Conservation (phyloP, 2,797 vertebrate genomes). For the Cheirogaleus major region DNA sequence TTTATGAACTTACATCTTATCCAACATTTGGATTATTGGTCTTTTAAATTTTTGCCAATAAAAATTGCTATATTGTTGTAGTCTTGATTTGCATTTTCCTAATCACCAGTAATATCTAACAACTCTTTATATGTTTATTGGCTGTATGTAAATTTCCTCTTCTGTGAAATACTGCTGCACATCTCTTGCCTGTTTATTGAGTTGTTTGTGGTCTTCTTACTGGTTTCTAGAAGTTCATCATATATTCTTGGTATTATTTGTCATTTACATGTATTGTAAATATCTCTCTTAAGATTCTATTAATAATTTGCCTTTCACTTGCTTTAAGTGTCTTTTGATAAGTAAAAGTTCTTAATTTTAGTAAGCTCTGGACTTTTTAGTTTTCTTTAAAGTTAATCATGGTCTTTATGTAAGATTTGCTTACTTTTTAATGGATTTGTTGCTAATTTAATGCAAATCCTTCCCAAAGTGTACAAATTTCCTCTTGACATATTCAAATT, state of each 20-base stretch:
- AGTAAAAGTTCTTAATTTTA: constrained; percentile 1
- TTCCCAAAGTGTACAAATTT: not conserved
- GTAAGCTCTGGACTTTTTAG: not conserved
- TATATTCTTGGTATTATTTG: constrained; percentile 18
- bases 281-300: not conserved
- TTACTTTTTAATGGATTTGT: not conserved
- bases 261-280: not conserved
- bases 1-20: not conserved
- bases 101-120: not conserved
- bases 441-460: not conserved
- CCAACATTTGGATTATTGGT: not conserved
- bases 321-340: not conserved
- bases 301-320: not conserved
- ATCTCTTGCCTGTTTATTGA: not conserved
- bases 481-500: not conserved
- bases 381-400: not conserved
- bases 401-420: not conserved
- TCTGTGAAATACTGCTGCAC: not conserved
- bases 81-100: not conserved
- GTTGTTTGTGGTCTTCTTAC: not conserved
- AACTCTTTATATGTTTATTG: not conserved
- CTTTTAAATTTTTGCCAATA: not conserved
- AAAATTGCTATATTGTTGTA: not conserved
- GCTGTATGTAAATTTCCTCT: not conserved
- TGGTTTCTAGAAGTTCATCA: not conserved